Evolutionary conservation across 2,888 invertebrate genomes (phyloP), one percentile per base, ranked within the genome.

Genomic region (Seira sanloemensis): DNA sequence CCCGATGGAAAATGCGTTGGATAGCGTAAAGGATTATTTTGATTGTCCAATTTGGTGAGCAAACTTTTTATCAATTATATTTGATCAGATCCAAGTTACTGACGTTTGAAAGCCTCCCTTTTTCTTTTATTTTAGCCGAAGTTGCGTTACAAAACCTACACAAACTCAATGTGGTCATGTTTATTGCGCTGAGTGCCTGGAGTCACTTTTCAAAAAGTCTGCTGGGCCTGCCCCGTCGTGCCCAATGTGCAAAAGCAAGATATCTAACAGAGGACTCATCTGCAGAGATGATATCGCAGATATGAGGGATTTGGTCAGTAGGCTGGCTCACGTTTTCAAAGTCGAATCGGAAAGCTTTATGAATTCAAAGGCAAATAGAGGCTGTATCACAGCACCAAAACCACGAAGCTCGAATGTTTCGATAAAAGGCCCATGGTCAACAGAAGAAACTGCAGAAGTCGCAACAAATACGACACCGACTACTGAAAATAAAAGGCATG

Each of bases 131-230:
- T 66, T 1, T n/a, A 76, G 81, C 50, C 18, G 37, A 18, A 62
- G 65, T 19, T 1, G 19, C 2, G 37, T 81, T 37, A 16, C 19
- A 1, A 66, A 72, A n/a, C 88, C 88, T 9, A 62, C 75, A 25
- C 77, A 87, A 25, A 62, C 78, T 4, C 26, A 84, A n/a, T 88
- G 88, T 67, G 85, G 87, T 1, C 88, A 88, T 23, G 26, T 87
- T 1, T 87, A 86, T 46, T 88, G 88, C 69, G n/a, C 27, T 0
- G 7, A 21, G 1, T 88, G 88, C 19, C 65, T 81, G 9, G 75
- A 78, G 24, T 37, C 50, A 46, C 24, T 84, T 0, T 12, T 37
- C 62, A 12, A 37, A n/a, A 25, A 7, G n/a, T 12, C 58, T 62
- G 26, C 16, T 62, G 5, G 26, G 12, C 7, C 12, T 26, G 9